These are phyloP conservation scores for Apis laboriosa DNA, from an alignment of 1,140 invertebrate genomes.

Conservation along the genomic window DNA sequence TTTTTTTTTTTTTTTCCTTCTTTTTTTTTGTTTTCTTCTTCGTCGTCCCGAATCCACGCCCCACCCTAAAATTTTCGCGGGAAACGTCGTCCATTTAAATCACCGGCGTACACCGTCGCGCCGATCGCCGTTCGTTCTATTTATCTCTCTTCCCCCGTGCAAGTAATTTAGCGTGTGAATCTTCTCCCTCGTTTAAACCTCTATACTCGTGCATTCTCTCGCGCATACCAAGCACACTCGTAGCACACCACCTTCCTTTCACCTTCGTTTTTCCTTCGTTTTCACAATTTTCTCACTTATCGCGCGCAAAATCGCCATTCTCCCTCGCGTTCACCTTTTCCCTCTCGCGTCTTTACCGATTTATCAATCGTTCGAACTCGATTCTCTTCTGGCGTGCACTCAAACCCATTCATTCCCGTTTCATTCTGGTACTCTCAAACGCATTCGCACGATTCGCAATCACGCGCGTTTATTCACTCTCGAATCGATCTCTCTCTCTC, in stretches of 20 bases:
- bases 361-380: slow-evolving; percentile 6
- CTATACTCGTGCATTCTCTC: slow-evolving; percentile 23
- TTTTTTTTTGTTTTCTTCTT: slow-evolving; percentile 49
- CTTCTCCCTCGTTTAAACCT: slow-evolving; percentile 57
- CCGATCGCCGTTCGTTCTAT: slow-evolving; percentile 56
- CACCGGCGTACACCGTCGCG: slow-evolving; percentile 45
- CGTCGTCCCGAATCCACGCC: background rate
- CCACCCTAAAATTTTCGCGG: too few relatives aligned
- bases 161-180: slow-evolving; percentile 77
- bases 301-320: background rate
- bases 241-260: slow-evolving; percentile 36
- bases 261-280: background rate
- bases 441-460: slow-evolving; percentile 33
- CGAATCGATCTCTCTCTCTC: slow-evolving; percentile 53
- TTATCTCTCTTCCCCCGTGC: slow-evolving; percentile 59
- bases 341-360: background rate
- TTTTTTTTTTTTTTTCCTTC: slow-evolving; percentile 49
- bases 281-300: background rate
- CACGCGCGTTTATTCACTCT: slow-evolving; percentile 43
- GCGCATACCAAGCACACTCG: slow-evolving; percentile 41
- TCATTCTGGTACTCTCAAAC: background rate
- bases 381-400: background rate
- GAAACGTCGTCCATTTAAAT: background rate
- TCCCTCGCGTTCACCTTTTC: background rate
- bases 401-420: slow-evolving; percentile 18